A percentile compares a stretch with the other conserved stretches of the same genome.
These are phyloP conservation scores for Drosophila cardini DNA, from an alignment of 1,140 invertebrate genomes.

Conservation along the genomic window DNA sequence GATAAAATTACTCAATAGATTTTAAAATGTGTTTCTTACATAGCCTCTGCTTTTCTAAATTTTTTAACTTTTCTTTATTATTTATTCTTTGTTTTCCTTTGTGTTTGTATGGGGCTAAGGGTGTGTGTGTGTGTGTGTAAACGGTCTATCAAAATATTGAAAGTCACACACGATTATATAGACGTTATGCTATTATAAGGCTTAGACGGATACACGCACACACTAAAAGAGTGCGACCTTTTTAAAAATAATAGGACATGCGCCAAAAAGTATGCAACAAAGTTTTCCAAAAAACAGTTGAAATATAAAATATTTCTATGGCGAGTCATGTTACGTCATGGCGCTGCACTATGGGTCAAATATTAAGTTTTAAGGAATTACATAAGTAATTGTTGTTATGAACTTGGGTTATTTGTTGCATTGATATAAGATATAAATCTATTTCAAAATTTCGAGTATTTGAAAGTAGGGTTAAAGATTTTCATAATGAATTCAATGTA, in stretches of 20 bases:
- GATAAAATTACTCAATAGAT: not conserved
- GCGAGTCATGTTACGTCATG: conserved; percentile 52
- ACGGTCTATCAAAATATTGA: conserved; percentile 18
- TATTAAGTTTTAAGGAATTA: no score
- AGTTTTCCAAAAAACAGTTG: conserved; percentile 11
- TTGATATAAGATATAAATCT: no score
- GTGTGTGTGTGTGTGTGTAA: not conserved
- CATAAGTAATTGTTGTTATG: no score
- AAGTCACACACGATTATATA: conserved; percentile 25
- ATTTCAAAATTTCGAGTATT: no score
- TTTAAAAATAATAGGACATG: not conserved
- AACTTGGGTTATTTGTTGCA: no score
- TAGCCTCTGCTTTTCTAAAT: not conserved
- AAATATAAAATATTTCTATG: conserved; percentile 23
- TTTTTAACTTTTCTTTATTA: not conserved
- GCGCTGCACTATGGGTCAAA: conserved; percentile 42
- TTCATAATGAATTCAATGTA: no score
- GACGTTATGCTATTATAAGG: conserved; percentile 1
- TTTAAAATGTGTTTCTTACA: not conserved
- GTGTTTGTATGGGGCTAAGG: not conserved
- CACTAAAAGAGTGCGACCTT: not conserved
- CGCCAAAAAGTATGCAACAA: conserved; percentile 37
- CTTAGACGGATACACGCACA: conserved; percentile 7
- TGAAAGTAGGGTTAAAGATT: no score
- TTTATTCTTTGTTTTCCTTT: not conserved